Percentiles rank a stretch among this genome's conserved stretches.
Conservation (phyloP, 2,888 invertebrate species). For the Ophion obscuratus region DNA sequence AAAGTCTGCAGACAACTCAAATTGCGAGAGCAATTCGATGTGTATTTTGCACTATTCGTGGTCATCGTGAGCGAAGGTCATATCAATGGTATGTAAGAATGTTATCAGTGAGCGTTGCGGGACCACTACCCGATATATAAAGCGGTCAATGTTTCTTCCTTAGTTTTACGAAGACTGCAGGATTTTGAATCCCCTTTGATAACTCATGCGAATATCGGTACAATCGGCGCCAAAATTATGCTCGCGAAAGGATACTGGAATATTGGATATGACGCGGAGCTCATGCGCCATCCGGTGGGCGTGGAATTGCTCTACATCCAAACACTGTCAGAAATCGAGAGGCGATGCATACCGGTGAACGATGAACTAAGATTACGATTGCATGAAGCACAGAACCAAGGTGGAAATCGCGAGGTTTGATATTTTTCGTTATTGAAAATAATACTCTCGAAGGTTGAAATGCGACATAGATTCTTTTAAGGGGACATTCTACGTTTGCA, state of each 20-base stretch:
- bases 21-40: constrained; percentile 91
- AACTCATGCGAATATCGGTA: constrained; percentile 90
- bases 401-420: constrained; percentile 92
- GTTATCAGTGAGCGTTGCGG: background rate
- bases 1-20: constrained; percentile 93
- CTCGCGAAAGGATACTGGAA: constrained; percentile 98
- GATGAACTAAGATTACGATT: constrained; percentile 89
- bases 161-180: constrained; percentile 94
- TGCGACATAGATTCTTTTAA: no score
- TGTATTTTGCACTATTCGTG: constrained; percentile 96
- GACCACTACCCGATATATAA: background rate
- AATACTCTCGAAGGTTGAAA: background rate
- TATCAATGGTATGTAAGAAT: constrained; percentile 85
- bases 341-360: constrained; percentile 93
- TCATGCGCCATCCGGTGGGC: constrained; percentile 92
- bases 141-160: constrained; percentile 78
- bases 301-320: constrained; percentile 95
- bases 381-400: constrained; percentile 89
- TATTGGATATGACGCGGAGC: constrained; percentile 91
- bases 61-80: constrained; percentile 91
- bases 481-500: no score
- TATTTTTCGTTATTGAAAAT: background rate
- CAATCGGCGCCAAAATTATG: constrained; percentile 92
- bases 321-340: constrained; percentile 93
- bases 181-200: constrained; percentile 99